Base-by-base conservation (phyloP, 2,888 invertebrate species). In the Tortrix viridana region DNA sequence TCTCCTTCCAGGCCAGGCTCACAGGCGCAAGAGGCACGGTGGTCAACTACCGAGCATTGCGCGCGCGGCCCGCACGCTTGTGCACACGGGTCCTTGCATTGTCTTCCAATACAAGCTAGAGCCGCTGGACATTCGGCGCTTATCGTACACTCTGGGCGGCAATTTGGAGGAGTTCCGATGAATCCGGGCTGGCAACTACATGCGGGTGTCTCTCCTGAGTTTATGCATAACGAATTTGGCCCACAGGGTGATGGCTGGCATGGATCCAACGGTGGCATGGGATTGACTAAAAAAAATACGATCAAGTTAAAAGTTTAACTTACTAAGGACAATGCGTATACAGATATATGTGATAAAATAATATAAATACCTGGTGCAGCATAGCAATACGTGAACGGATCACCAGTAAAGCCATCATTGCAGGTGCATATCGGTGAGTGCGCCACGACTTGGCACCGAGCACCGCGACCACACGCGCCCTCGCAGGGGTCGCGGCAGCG, bases 361-460 rank as follows among this genome's bases (percentile, higher is more conserved):
- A 26, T 12, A 48, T 4, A 22, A 46, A 83, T 89, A 95, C 95
- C 93, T 84, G 94, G 93, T 71, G 89, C 78, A 12, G 87, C 86
- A 72, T 93, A 89, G 74, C 95, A 95, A 73, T 94, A 93, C 4
- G 93, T 91, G 78, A 96, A 95, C 12, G 96, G 95, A 91, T 96
- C 95, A 26, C 96, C 96, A 67, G 94, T 94, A 67, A 92, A 94
- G 20, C 94, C 94, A 69, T 94, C 92, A 66, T 94, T 89, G 75
- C 96, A 96, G 52, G 94, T 93, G 79, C 96, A 96, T 75, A 95
- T 95, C 0, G 96, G 96, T 65, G 95, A 94, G 73, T 96, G 96
- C 72, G 95, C 95, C 62, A 95, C 93, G 49, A 96, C 96, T 80
- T 95, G 94, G 78, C 96, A 96, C 70, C 93, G 89, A 23, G 96